Evolutionary conservation across 1,140 invertebrate genomes (phyloP).

Genomic region (Mercenaria mercenaria): DNA sequence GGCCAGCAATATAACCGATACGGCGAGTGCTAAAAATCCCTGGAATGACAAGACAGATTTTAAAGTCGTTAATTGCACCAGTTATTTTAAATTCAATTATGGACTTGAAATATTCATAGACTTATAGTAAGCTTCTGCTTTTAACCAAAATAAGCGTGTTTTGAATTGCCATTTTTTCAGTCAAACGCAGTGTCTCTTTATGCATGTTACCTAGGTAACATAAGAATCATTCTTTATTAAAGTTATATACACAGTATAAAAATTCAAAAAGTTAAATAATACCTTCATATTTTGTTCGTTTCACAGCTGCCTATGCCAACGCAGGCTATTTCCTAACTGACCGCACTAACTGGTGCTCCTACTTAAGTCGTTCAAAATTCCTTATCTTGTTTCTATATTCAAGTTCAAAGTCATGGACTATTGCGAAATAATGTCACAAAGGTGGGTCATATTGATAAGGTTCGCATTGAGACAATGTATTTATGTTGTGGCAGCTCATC

Average conservation of each 20-base stretch:
- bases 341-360: neutral
- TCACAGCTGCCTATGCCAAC: neutral
- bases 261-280: too few relatives aligned
- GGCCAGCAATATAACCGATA: constrained; percentile 32
- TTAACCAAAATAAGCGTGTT: too few relatives aligned
- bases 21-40: neutral
- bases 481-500: too few relatives aligned
- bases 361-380: neutral
- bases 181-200: too few relatives aligned
- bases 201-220: too few relatives aligned
- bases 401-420: neutral
- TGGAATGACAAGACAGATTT: neutral
- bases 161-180: too few relatives aligned
- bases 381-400: neutral
- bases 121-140: neutral
- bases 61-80: too few relatives aligned
- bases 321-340: neutral
- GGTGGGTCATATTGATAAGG: neutral
- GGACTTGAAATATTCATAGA: neutral
- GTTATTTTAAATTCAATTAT: too few relatives aligned
- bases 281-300: neutral
- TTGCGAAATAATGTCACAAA: neutral
- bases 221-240: too few relatives aligned
- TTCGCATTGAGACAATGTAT: too few relatives aligned
- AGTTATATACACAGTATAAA: too few relatives aligned